Conservation (phyloP, 2,797 vertebrate genomes). For the Merluccius polli region DNA sequence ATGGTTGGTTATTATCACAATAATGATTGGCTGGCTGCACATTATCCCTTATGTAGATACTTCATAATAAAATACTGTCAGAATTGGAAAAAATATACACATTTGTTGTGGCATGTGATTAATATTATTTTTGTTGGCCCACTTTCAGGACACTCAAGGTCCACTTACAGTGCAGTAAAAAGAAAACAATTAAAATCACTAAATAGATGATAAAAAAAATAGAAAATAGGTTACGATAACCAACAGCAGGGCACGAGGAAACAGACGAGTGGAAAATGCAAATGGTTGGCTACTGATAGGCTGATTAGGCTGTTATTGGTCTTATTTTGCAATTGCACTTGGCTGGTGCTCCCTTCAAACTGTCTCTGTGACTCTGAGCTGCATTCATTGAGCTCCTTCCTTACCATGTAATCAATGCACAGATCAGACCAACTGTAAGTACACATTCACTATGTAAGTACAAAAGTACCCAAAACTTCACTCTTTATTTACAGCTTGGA, state of each 20-base stretch:
- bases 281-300: no score
- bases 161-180: background rate
- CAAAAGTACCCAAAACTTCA: background rate
- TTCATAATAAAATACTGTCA: background rate
- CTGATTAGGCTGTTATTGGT: no score
- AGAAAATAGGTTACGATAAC: no score
- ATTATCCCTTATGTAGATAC: no score
- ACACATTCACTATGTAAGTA: no score
- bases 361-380: background rate
- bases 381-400: background rate
- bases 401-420: background rate
- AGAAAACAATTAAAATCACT: background rate
- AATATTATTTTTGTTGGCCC: background rate
- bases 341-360: no score
- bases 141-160: background rate
- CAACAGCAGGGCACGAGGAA: no score
- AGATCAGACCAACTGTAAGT: background rate
- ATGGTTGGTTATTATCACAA: no score
- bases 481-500: background rate
- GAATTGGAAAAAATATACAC: background rate
- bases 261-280: background rate
- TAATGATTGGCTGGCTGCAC: no score
- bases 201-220: background rate
- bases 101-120: background rate
- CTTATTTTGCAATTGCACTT: no score